Evolutionary conservation across 2,888 invertebrate genomes (phyloP).

Genomic region (Molorchus minor): DNA sequence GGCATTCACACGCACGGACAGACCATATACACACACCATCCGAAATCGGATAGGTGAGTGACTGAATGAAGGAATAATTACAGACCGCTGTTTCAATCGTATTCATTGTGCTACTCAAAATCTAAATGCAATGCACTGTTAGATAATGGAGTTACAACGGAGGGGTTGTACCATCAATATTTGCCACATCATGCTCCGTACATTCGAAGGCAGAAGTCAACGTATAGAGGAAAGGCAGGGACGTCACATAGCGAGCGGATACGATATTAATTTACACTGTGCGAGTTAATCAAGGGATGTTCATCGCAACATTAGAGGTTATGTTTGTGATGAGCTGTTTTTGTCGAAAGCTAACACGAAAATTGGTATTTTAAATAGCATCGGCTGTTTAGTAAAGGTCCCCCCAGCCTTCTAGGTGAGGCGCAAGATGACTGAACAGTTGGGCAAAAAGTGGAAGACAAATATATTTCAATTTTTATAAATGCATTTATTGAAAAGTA

Average conservation of each 20-base stretch:
- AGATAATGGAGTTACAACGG: constrained; percentile 49
- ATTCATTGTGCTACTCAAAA: constrained; percentile 54
- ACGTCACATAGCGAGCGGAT: neutral
- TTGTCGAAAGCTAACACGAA: too few relatives aligned
- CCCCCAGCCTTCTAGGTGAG: too few relatives aligned
- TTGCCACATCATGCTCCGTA: constrained; percentile 48
- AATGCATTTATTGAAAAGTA: too few relatives aligned
- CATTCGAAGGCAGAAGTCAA: neutral
- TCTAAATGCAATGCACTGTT: constrained; percentile 47
- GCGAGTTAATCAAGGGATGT: too few relatives aligned
- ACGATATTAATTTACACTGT: too few relatives aligned
- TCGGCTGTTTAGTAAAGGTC: too few relatives aligned
- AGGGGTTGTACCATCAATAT: constrained; percentile 42
- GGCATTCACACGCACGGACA: constrained; percentile 39
- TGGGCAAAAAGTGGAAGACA: too few relatives aligned
- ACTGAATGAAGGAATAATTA: constrained; percentile 61
- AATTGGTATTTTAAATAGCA: too few relatives aligned
- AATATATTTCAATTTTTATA: too few relatives aligned
- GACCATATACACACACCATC: constrained; percentile 41
- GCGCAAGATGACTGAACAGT: too few relatives aligned
- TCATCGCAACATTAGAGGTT: too few relatives aligned
- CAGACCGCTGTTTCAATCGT: constrained; percentile 57
- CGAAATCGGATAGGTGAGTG: constrained; percentile 55
- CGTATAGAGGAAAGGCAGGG: neutral
- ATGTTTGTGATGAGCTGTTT: too few relatives aligned